Evolutionary conservation across 2,888 invertebrate genomes (phyloP), one percentile per base, ranked within the genome.

Genomic region (Tuberolachnus salignus): DNA sequence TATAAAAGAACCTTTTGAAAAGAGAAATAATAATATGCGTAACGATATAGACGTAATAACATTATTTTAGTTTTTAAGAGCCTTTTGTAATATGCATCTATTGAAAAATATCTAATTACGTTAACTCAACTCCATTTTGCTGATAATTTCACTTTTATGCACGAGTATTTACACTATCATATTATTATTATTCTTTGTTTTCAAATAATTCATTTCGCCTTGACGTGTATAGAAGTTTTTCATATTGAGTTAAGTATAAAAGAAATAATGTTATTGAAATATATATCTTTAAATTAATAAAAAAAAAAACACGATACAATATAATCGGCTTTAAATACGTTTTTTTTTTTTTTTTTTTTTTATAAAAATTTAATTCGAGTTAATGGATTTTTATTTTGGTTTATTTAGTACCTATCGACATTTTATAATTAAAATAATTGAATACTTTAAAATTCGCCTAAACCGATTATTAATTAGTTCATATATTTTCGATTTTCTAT

Each of bases 71-170:
- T 67, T 75, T 75, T 57, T 42, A 49, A 57, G 67, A 26, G 49
- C 75, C 49, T 14, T 67, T 34, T 34, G 34, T 34, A 34, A 34
- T 34, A 34, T 34, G 34, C 57, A 34, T 59, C 57, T 57, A 78
- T 67, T 67, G 66, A 78, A 66, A 75, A 66, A 67, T 59, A 67
- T 53, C 49, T 67, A 78, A 78, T 69, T 55, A 78, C 21, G 67
- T 78, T 67, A 49, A 75, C 66, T 57, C n/a, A 34, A 67, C 57
- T 67, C 6, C 34, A 67, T 64, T 74, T 78, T 57, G 57, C n/a
- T 57, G 13, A 49, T 67, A 49, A 67, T 67, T 67, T 59, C 21
- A n/a, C 44, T 49, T 49, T 74, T 74, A 59, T 73, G 61, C 19
- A 10, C 3, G 23, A 10, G 16, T 34, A 23, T 23, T 61, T 16